Base-by-base conservation (phyloP, 2,888 invertebrate species). In the Macrophya alboannulata region DNA sequence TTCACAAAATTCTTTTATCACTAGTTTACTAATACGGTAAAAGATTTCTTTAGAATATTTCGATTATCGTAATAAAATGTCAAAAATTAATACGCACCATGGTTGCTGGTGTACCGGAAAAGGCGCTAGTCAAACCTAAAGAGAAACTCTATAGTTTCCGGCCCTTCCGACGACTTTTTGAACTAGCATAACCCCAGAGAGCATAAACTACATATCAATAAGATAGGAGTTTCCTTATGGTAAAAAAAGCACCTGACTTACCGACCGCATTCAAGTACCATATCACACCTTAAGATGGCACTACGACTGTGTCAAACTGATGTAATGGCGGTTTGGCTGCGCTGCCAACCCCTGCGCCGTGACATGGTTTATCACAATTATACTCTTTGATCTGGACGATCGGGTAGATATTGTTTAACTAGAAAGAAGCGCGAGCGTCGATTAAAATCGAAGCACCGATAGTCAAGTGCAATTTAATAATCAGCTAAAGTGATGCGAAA, bases 61-160 rank as follows among this genome's bases (percentile, higher is more conserved):
- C 59, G 92, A 91, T 91, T 89, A 88, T 87, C 72, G 51, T 45
- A 55, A 37, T 37, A 87, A 88, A 83, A 86, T 85, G 86, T 89
- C 84, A 85, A 87, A 88, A 87, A 79, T 62, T 45, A 37, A 86
- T 91, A 92, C 92, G 88, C 86, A 92, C 92, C 92, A 92, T 92
- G 90, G 85, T 92, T 88, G 85, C 87, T 88, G 87, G 77, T 89
- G 83, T 87, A 89, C 89, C 91, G 90, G 90, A 91, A 90, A 89
- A 90, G 90, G 85, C 88, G 68, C 85, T 82, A 81, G 85, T 82
- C 82, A 4, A 86, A 86, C 86, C 82, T 87, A 88, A 89, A 88
- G 85, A 87, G 85, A 87, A 86, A 86, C 65, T 86, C 86, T 84
- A 88, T 86, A 87, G 88, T 87, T 87, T 81, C 87, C 84, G 85